These are phyloP conservation scores for Mormyrops attenuatus DNA, from an alignment of 2,797 vertebrate genomes.

Conservation along the genomic window DNA sequence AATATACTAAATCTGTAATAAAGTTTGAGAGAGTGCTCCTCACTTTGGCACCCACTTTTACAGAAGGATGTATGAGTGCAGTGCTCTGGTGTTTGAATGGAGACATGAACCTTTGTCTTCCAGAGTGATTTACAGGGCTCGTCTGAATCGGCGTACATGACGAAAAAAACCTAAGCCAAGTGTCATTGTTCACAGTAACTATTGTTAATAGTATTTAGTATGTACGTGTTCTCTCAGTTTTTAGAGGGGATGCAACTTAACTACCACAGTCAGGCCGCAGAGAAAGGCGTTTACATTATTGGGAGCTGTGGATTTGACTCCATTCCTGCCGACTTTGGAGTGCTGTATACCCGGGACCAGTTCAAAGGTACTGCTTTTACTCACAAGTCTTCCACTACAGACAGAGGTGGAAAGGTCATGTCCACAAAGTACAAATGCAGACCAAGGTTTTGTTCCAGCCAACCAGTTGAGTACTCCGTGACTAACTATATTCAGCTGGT, in stretches of 20 bases:
- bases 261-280: conserved; percentile 75
- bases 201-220: not conserved
- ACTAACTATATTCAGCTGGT: not conserved
- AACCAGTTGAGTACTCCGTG: not conserved
- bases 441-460: not conserved
- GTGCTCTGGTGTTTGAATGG: not conserved
- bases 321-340: conserved; percentile 89
- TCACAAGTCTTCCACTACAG: not conserved
- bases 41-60: not conserved
- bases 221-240: conserved; percentile 62
- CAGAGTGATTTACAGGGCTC: not conserved
- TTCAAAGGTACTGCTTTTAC: conserved; percentile 71
- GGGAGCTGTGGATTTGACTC: conserved; percentile 97
- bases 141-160: not conserved
- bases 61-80: not conserved
- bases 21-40: not conserved
- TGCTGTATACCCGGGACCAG: conserved; percentile 84
- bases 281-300: conserved; percentile 80
- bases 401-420: not conserved
- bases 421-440: not conserved
- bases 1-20: not conserved
- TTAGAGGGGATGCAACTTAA: conserved; percentile 85
- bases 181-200: not conserved
- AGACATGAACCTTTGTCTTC: not conserved
- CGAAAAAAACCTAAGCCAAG: not conserved